Base-by-base conservation (phyloP, 2,888 invertebrate species). In the Lordiphosa andalusiaca region DNA sequence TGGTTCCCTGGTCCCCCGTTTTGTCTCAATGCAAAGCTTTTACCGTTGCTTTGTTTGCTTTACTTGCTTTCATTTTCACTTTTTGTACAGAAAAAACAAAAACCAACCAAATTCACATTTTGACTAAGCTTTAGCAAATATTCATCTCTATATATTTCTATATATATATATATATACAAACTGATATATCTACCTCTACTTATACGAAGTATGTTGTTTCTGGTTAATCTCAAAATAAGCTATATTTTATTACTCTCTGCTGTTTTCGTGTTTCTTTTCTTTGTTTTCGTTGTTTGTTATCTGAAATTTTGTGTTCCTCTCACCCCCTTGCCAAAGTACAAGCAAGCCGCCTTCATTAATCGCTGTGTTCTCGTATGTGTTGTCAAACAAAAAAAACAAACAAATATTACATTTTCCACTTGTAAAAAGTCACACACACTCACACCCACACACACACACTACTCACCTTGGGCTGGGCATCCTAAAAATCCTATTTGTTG, bases 301-400 rank as follows among this genome's bases (percentile, higher is more conserved):
- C 58, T 57, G 23, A 44, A 30, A 56, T 37, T 59, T 57, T 50
- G 36, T 53, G 50, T 33, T 52, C 21, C 37, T 6, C 19, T 23
- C 44, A 38, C 23, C 25, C 36, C 12, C 19, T 37, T 40, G 16
- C 12, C 36, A 49, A 38, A 60, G 61, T 21, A n/a, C 10, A 40
- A n/a, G 10, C 9, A 21, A 49, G 35, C 62, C 62, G 42, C 62
- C 59, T 39, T 25, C 52, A 52, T 60, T 60, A 52, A 42, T 52
- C 62, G 59, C 62, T 52, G 59, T 60, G 62, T 60, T 52, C 51
- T 51, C 59, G 59, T 60, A 30, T 30, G 30, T 30, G 30, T 5
- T 4, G n/a, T 6, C 10, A 10, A 21, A 5, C 19, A 4, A 40
- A 10, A 19, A 21, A 19, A 21, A 9, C 1, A 9, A 16, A 4